A percentile compares a stretch with the other conserved stretches of the same genome.
Conservation (phyloP, 2,797 vertebrate species). For the Euthynnus affinis region DNA sequence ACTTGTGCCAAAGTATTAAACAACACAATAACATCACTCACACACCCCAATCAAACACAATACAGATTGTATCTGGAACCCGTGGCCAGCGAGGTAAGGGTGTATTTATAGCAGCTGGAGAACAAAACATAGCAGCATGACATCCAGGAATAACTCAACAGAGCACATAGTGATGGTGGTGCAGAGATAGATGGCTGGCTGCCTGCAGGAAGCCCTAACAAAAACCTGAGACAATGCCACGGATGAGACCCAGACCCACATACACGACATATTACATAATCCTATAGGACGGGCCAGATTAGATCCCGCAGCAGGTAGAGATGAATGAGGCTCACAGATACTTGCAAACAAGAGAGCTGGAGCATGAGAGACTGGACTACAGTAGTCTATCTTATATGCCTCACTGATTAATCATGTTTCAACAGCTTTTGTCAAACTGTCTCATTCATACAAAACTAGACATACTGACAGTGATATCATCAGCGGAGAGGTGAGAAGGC, state of each 20-base stretch:
- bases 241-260: slow-evolving; percentile 55
- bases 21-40: slow-evolving; percentile 45
- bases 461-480: neutral
- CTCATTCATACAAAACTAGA: neutral
- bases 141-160: slow-evolving; percentile 72
- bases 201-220: slow-evolving; percentile 65
- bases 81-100: slow-evolving; percentile 45
- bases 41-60: slow-evolving; percentile 66
- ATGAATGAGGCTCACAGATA: neutral
- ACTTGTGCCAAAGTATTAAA: slow-evolving; percentile 45
- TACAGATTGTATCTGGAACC: slow-evolving; percentile 53
- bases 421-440: neutral
- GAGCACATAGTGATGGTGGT: slow-evolving; percentile 49
- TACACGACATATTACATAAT: slow-evolving; percentile 57
- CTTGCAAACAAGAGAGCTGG: neutral
- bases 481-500: neutral
- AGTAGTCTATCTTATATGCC: neutral
- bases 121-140: slow-evolving; percentile 78
- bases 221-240: slow-evolving; percentile 69
- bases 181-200: slow-evolving; percentile 50
- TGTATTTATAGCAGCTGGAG: slow-evolving; percentile 78
- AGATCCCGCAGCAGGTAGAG: slow-evolving; percentile 27
- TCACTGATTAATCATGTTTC: neutral
- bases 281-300: slow-evolving; percentile 17
- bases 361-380: neutral